These are phyloP conservation scores for Philotrypesis tridentata DNA, from an alignment of 1,140 invertebrate genomes.

Conservation along the genomic window DNA sequence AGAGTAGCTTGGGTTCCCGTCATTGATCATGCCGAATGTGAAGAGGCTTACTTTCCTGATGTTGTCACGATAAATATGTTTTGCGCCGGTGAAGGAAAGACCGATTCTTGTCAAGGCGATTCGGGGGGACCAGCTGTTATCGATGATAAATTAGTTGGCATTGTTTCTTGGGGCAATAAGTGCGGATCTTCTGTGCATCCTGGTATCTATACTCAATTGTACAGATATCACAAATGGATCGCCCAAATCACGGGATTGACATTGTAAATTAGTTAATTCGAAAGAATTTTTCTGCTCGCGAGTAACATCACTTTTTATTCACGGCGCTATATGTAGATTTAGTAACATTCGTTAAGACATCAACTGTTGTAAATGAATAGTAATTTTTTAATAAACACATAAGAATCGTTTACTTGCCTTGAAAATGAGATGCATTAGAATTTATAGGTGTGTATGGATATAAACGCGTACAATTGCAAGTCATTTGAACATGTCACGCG, in stretches of 20 bases:
- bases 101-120: constrained; percentile 56
- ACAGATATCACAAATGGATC: constrained; percentile 63
- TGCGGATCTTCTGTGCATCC: constrained; percentile 73
- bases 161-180: constrained; percentile 73
- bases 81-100: not conserved
- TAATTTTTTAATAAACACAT: too few relatives aligned
- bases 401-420: too few relatives aligned
- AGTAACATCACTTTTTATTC: too few relatives aligned
- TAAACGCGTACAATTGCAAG: too few relatives aligned
- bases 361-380: too few relatives aligned
- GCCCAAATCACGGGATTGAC: not conserved
- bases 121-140: constrained; percentile 59
- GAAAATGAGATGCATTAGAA: too few relatives aligned
- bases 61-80: constrained; percentile 6
- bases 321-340: too few relatives aligned
- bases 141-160: constrained; percentile 62
- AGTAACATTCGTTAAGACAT: too few relatives aligned
- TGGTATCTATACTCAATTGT: constrained; percentile 75
- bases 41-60: not conserved
- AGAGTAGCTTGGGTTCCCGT: not conserved
- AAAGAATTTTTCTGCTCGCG: too few relatives aligned
- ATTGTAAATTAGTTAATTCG: not conserved
- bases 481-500: too few relatives aligned
- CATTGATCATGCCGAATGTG: not conserved
- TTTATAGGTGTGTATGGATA: too few relatives aligned